Base-by-base conservation (phyloP, 1,140 invertebrate species). In the Nebria ingens region DNA sequence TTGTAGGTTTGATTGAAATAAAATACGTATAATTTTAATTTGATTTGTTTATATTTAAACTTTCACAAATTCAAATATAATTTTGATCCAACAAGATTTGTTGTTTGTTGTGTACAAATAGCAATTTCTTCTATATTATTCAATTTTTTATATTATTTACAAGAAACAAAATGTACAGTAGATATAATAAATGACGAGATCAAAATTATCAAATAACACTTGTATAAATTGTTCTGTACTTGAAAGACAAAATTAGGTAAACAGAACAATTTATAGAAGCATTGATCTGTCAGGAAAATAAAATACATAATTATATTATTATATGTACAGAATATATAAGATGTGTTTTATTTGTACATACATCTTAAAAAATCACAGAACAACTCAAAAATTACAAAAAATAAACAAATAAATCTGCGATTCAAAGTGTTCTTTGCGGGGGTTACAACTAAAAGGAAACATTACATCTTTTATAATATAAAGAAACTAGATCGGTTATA, bases 261-360 rank as follows among this genome's bases (percentile, higher is more conserved):
- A 45, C 40, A 17, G 17, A 6, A 45, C 15, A 17, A 45, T 9
- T 12, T 45, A 45, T 45, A 45, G 4, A 45, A 45, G 9, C 3
- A 45, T 45, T 45, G 40, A 45, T 17, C 40, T 45, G 9, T 29
- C 25, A 6, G 4, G 4, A 6, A 29, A 29, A 29, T 13, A n/a
- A n/a, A n/a, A 45, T 17, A 12, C 17, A 45, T 45, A 45, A 45
- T 45, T 34, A 34, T n/a, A 34, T 34, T 45, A 6, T 45, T 12
- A 45, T 45, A 45, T 45, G 40, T 45, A 45, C 40, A 29, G n/a
- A n/a, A n/a, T 29, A 29, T 6, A 45, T 45, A 45, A 45, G 40
- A 45, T 45, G 40, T 45, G 40, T 45, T 45, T 29, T 34, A 34
- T 45, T 45, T 45, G 40, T 45, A 45, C 40, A 45, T 45, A 45